phyloP scores from a whole-genome alignment of 2,113 vertebrate species.

The Nyctereutes procyonoides region DNA sequence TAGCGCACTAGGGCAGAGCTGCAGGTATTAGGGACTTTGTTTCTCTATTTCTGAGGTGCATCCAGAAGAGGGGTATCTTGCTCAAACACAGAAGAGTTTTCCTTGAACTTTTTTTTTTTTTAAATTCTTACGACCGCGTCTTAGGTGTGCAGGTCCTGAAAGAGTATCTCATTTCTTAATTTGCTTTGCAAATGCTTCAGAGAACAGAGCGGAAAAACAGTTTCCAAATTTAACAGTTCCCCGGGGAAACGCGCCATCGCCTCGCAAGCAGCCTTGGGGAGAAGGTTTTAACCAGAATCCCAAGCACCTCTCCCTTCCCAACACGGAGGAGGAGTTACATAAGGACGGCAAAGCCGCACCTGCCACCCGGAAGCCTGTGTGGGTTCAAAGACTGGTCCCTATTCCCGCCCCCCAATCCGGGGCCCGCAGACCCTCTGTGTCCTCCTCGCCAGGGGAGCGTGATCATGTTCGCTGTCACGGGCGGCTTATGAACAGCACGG shows the following conservation, averaged over 20 bases:
- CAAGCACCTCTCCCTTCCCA: background rate
- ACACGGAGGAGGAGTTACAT: no score
- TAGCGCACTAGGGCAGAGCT: rapidly evolving
- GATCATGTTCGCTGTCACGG: background rate
- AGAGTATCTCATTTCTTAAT: background rate
- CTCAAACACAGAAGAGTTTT: no score
- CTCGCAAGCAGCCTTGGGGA: background rate
- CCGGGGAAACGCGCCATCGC: background rate
- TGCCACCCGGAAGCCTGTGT: no score
- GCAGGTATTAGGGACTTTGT: rapidly evolving
- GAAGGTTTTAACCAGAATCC: background rate
- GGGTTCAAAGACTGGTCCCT: no score
- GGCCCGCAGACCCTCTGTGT: rapidly evolving
- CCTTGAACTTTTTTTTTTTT: background rate
- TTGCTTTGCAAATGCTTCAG: background rate
- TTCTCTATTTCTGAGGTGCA: background rate
- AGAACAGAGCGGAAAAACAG: background rate
- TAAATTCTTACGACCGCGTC: background rate
- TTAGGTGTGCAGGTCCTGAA: background rate
- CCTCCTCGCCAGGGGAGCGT: background rate
- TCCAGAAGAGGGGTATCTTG: background rate
- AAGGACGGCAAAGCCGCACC: rapidly evolving
- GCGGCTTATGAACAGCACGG: background rate
- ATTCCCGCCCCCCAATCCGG: no score
- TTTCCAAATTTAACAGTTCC: background rate